Base-by-base conservation (phyloP, 1,140 invertebrate genomes). In the Wiebesia pumilae region DNA sequence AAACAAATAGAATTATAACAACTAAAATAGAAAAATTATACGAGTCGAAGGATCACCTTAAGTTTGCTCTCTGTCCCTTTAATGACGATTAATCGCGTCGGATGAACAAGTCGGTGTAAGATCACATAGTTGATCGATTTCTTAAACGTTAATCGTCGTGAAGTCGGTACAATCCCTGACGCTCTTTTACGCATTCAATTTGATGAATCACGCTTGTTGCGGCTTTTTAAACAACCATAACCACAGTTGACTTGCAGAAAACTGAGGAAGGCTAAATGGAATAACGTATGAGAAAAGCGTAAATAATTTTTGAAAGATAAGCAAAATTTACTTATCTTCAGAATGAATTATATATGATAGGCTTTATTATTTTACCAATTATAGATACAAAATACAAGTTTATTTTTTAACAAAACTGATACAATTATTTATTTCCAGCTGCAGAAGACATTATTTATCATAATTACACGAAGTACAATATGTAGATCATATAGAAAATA, bases 41-140 rank as follows among this genome's bases (percentile, higher is more conserved):
- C 6, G 16, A 33, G 67, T 40, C 38, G 51, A 51, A 19, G 9
- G 43, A 21, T 65, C 33, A 40, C 51, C 27, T 35, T 9, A 62
- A 24, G 1, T 30, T 33, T 54, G 51, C 71, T 77, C 21, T 65
- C 69, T 43, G 51, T 87, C 81, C 54, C 81, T 82, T 87, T 87
- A 87, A 83, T 71, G 51, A 87, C 83, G 85, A 87, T 83, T 81
- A 75, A 87, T 87, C 51, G 84, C 35, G 4, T 54, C 10, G 30
- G 51, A 33, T 14, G 69, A 47, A 75, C 71, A 65, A 62, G 30
- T 27, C 16, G 19, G 67, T 35, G 12, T 43, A 40, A 21, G 80
- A 79, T 79, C 83, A 33, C 67, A 40, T 33, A 79, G 83, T 51
- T 40, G 79, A 82, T 86, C 84, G 84, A 81, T 82, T 75, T 86